A percentile compares a stretch with the other conserved stretches of the same genome.
These are phyloP conservation scores for Halictus rubicundus DNA, from an alignment of 1,140 invertebrate genomes.

Conservation along the genomic window DNA sequence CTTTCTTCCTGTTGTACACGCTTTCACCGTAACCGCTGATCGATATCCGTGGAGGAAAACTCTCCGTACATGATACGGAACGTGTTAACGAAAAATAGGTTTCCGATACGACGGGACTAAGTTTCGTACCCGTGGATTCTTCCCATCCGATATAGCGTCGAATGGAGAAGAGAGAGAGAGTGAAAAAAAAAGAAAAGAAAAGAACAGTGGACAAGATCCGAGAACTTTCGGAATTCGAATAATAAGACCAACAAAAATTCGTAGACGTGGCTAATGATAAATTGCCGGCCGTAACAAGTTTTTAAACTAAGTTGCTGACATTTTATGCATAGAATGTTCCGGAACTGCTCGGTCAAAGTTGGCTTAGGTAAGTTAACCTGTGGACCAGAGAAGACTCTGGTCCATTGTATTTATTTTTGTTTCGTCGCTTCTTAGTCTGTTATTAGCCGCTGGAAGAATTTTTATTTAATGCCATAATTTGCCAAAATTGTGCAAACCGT, in stretches of 20 bases:
- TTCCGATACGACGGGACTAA: conserved; percentile 27
- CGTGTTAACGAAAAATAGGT: conserved; percentile 47
- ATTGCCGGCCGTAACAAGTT: not conserved
- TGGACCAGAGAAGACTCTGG: too few relatives aligned
- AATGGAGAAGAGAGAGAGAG: too few relatives aligned
- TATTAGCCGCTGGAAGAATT: too few relatives aligned
- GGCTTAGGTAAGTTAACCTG: too few relatives aligned
- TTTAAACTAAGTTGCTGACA: too few relatives aligned
- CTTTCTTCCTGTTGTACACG: not conserved
- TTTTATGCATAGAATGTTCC: too few relatives aligned
- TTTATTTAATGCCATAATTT: too few relatives aligned
- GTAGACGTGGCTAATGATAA: not conserved
- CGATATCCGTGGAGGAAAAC: conserved; percentile 1
- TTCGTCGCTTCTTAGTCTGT: too few relatives aligned
- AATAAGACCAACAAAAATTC: not conserved
- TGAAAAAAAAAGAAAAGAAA: too few relatives aligned
- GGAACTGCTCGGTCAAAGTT: too few relatives aligned
- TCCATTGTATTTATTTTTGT: too few relatives aligned
- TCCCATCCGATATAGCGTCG: not conserved
- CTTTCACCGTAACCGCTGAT: conserved; percentile 27
- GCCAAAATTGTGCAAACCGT: not conserved
- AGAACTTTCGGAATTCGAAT: conserved; percentile 12
- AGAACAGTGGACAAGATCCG: not conserved
- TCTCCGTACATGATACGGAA: conserved; percentile 1
- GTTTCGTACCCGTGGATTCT: conserved; percentile 25